Base-by-base conservation (phyloP, 2,797 vertebrate species). In the Chaetophractus vellerosus region DNA sequence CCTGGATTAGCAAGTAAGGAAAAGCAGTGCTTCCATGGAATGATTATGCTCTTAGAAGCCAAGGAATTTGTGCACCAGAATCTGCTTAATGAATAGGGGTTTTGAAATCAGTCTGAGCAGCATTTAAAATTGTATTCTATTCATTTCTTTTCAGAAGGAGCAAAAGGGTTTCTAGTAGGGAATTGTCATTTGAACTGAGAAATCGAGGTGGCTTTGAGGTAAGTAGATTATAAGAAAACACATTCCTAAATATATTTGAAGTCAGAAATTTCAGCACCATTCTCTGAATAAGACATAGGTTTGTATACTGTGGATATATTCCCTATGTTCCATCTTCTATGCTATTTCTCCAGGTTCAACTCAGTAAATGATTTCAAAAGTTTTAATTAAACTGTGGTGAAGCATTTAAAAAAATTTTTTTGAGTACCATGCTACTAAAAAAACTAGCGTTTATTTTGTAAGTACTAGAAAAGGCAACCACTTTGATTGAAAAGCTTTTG, bases 71-170 rank as follows among this genome's bases (percentile, higher is more conserved):
- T 23, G 9, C 23, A 63, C 78, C 33, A 0, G 76, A 61, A 92
- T 38, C 81, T 83, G 85, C 21, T 90, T 52, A 61, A 91, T 93
- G 87, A 97, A 94, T 63, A 93, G 86, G 94, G 92, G 94, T 94
- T 98, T 97, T 90, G 79, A 96, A 95, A 82, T 95, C 59, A 59
- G 76, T 81, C 31, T 52, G 75, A 96, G 69, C 45, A 94, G 83
- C 86, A 55, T 93, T 94, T 89, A 85, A 96, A 89, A 57, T 91
- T 81, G n/a, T 81, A 15, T 48, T 95, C 41, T 89, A 75, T 84
- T 82, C 64, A 88, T 85, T 91, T 80, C 72, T 88, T 96, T 97
- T 95, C 75, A 79, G 88, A 96, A 97, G 48, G 45, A 48, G 23
- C 78, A 81, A 89, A 79, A 93, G 33, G 23, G 18, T 78, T 16